phyloP scores from a whole-genome alignment of 2,113 vertebrate species.

The Sprattus sprattus region DNA sequence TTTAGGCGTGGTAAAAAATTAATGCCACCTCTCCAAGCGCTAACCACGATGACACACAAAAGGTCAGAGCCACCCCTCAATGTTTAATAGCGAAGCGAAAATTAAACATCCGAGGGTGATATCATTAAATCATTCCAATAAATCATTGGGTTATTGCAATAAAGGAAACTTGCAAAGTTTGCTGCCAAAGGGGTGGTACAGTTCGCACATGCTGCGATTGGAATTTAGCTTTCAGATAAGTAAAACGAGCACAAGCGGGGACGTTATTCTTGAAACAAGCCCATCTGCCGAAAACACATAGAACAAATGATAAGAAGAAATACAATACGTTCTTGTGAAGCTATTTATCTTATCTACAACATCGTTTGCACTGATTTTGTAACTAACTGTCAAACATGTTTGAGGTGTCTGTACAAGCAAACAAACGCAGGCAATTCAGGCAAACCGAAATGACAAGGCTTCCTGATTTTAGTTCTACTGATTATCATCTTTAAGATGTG shows the following conservation, averaged over 20 bases:
- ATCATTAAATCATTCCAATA: slow-evolving; percentile 13
- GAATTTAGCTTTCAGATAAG: neutral
- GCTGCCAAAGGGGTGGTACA: neutral
- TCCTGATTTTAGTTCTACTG: neutral
- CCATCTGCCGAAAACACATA: neutral
- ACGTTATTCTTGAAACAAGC: neutral
- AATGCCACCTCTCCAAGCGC: slow-evolving; percentile 54
- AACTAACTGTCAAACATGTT: neutral
- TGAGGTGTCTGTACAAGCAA: neutral
- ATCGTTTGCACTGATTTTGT: neutral
- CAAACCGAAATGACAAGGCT: neutral
- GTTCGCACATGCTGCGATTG: neutral
- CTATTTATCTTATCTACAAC: neutral
- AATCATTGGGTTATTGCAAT: neutral
- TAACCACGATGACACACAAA: slow-evolving; percentile 40
- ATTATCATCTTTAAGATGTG: neutral
- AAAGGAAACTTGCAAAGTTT: neutral
- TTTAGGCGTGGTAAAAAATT: slow-evolving; percentile 66
- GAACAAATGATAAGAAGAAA: neutral
- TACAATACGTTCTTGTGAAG: neutral
- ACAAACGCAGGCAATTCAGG: neutral
- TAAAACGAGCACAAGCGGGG: neutral
- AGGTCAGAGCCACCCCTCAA: slow-evolving; percentile 56
- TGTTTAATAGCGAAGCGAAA: slow-evolving; percentile 36
- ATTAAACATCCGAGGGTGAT: slow-evolving; percentile 30